A percentile compares a stretch with the other conserved stretches of the same genome.
These are phyloP conservation scores for Drosophila bocqueti DNA, from an alignment of 1,140 invertebrate genomes.

Conservation along the genomic window DNA sequence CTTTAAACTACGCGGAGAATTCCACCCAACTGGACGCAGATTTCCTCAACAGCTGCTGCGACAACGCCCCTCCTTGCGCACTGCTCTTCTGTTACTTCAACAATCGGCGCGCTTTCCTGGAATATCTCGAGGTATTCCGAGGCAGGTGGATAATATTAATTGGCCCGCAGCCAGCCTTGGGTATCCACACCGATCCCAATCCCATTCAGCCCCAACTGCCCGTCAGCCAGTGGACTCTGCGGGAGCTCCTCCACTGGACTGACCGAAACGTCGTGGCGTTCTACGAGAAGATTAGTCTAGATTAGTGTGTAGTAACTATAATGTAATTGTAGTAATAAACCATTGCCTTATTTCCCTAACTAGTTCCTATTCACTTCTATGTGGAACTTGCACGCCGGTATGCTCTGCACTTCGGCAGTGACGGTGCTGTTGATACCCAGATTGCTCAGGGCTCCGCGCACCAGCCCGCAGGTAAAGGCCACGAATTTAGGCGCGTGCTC, in stretches of 20 bases:
- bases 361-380: constrained; percentile 91
- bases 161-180: constrained; percentile 88
- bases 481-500: constrained; percentile 96
- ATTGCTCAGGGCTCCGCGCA: constrained; percentile 97
- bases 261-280: constrained; percentile 86
- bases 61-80: constrained; percentile 84
- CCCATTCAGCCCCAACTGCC: constrained; percentile 87
- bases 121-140: constrained; percentile 88
- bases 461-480: constrained; percentile 97
- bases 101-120: constrained; percentile 87
- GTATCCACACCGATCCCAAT: constrained; percentile 89
- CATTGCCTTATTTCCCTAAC: constrained; percentile 6
- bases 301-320: constrained; percentile 35
- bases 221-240: constrained; percentile 62
- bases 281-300: constrained; percentile 80
- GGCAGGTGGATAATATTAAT: constrained; percentile 89
- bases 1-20: constrained; percentile 84
- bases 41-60: constrained; percentile 72
- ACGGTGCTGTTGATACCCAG: constrained; percentile 97
- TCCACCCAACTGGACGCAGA: constrained; percentile 46
- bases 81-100: constrained; percentile 92
- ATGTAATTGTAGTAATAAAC: constrained; percentile 52
- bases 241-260: constrained; percentile 81
- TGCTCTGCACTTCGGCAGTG: constrained; percentile 95
- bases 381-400: constrained; percentile 98